Conservation (phyloP, 1,140 invertebrate genomes). For the Amphibalanus amphitrite region DNA sequence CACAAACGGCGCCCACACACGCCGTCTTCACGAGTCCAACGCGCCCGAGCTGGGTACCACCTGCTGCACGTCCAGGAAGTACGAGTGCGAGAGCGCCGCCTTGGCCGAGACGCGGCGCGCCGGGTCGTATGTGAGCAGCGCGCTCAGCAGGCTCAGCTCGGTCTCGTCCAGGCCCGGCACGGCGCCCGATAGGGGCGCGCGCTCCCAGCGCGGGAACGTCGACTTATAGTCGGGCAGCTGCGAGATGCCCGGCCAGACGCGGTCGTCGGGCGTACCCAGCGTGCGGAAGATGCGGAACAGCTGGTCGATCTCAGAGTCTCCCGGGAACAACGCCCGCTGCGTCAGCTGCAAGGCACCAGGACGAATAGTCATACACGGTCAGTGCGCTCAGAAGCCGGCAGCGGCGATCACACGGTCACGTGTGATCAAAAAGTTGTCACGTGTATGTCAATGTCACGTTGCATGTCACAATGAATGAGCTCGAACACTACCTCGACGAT, state of each 20-base stretch:
- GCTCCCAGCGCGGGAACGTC: slow-evolving; percentile 71
- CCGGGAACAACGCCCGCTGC: slow-evolving; percentile 66
- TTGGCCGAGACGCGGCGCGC: slow-evolving; percentile 32
- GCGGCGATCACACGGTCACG: too few relatives aligned
- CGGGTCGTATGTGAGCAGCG: slow-evolving; percentile 39
- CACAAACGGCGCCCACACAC: too few relatives aligned
- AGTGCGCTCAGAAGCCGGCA: too few relatives aligned
- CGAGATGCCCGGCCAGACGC: slow-evolving; percentile 62
- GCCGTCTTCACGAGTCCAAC: background rate
- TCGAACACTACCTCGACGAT: background rate
- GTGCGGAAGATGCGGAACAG: slow-evolving; percentile 82
- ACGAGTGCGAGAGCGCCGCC: slow-evolving; percentile 31
- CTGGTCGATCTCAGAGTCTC: slow-evolving; percentile 95
- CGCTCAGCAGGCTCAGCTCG: slow-evolving; percentile 50
- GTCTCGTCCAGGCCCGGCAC: slow-evolving; percentile 35
- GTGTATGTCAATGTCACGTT: too few relatives aligned
- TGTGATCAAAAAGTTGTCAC: too few relatives aligned
- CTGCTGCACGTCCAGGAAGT: slow-evolving; percentile 29
- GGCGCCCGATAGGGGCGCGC: slow-evolving; percentile 25
- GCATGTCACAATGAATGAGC: background rate
- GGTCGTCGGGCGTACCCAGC: slow-evolving; percentile 72
- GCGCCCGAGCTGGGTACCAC: background rate
- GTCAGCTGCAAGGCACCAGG: slow-evolving; percentile 38
- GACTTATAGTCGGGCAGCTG: slow-evolving; percentile 72
- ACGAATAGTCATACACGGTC: too few relatives aligned